Evolutionary conservation across 2,113 vertebrate genomes (phyloP).

Genomic region (Leucopternis melanops): DNA sequence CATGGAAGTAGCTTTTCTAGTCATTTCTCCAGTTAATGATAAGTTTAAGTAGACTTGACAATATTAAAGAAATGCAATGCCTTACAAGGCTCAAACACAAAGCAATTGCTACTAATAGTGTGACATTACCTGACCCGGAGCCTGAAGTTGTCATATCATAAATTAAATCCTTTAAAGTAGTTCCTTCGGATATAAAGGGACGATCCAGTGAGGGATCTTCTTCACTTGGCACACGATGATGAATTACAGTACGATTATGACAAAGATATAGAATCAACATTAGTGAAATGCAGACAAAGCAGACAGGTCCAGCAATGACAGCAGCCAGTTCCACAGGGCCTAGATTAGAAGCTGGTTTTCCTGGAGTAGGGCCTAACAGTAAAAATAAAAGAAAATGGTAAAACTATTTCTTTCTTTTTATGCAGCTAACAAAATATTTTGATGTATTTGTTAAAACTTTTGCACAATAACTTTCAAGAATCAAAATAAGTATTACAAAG

Average conservation of each 20-base stretch:
- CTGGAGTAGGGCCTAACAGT: conserved; percentile 63
- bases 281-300: conserved; percentile 90
- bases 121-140: conserved; percentile 87
- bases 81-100: background rate
- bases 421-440: background rate
- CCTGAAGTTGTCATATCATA: conserved; percentile 98
- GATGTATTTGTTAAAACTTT: background rate
- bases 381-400: background rate
- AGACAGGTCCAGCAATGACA: conserved; percentile 92
- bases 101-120: background rate
- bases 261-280: conserved; percentile 92
- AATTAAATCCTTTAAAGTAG: conserved; percentile 96
- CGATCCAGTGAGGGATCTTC: conserved; percentile 93
- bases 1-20: background rate
- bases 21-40: background rate
- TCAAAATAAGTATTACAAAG: background rate
- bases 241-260: conserved; percentile 88
- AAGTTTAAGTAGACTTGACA: background rate
- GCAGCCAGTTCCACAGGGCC: conserved; percentile 92
- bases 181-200: conserved; percentile 93
- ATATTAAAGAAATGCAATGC: background rate
- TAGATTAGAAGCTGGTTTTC: conserved; percentile 69
- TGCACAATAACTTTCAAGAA: background rate
- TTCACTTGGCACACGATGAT: conserved; percentile 94
- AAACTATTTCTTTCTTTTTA: background rate